Conservation (phyloP, 2,888 invertebrate genomes). For the Agrilus cyanescens region DNA sequence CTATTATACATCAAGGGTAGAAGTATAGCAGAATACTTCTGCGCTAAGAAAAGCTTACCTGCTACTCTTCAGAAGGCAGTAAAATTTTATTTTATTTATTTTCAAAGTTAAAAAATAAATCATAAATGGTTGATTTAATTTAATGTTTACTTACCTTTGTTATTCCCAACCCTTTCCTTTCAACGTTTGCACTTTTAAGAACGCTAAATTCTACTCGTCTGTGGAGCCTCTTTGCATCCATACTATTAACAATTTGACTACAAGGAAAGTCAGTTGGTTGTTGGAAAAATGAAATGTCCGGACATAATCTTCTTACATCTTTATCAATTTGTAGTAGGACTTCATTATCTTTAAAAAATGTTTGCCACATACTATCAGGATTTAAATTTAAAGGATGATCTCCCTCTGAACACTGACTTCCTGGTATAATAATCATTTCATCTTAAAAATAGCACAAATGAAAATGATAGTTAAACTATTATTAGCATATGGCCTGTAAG, state of each 20-base stretch:
- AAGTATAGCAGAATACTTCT: no score
- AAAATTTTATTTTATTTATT: slow-evolving; percentile 2
- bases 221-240: slow-evolving; percentile 73
- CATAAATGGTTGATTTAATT: not conserved
- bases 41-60: slow-evolving; percentile 13
- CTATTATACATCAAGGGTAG: no score
- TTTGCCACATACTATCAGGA: slow-evolving; percentile 91
- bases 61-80: slow-evolving; percentile 20
- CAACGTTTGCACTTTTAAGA: slow-evolving; percentile 77
- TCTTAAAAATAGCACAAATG: slow-evolving; percentile 39
- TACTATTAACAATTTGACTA: slow-evolving; percentile 63
- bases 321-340: slow-evolving; percentile 96
- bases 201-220: slow-evolving; percentile 79
- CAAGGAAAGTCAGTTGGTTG: slow-evolving; percentile 87
- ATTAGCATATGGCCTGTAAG: no score
- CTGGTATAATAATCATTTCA: slow-evolving; percentile 81
- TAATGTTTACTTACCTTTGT: slow-evolving; percentile 56
- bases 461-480: not conserved
- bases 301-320: slow-evolving; percentile 86
- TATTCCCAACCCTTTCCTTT: slow-evolving; percentile 76
- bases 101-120: slow-evolving; percentile 2
- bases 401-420: slow-evolving; percentile 44
- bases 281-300: slow-evolving; percentile 97
- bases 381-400: slow-evolving; percentile 89
- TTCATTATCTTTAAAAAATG: slow-evolving; percentile 95